A percentile compares a stretch with the other conserved stretches of the same genome.
phyloP scores from a whole-genome alignment of 2,797 vertebrate species.

The Pseudomugil gertrudae region DNA sequence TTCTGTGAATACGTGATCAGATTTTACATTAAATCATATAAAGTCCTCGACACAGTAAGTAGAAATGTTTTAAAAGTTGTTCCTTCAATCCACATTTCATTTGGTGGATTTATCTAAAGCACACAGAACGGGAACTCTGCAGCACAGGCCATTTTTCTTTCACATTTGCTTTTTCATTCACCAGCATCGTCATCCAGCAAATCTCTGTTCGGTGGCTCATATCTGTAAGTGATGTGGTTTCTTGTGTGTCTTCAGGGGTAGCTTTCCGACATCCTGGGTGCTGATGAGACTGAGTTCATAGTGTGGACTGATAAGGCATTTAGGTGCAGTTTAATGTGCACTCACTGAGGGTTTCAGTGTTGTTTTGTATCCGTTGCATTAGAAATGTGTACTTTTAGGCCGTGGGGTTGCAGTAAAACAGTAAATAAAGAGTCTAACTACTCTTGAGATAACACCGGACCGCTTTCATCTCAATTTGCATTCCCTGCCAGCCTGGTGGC shows the following conservation, averaged over 20 bases:
- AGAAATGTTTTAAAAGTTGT: conserved; percentile 32
- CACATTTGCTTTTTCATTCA: conserved; percentile 53
- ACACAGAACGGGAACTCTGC: conserved; percentile 65
- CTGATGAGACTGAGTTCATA: conserved; percentile 20
- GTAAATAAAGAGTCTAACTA: conserved; percentile 48
- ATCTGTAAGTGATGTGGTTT: conserved; percentile 40
- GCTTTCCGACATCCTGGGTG: conserved; percentile 21
- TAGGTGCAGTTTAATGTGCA: conserved; percentile 29
- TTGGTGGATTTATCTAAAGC: conserved; percentile 66
- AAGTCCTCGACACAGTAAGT: conserved; percentile 33
- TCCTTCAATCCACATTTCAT: conserved; percentile 31
- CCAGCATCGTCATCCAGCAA: conserved; percentile 68
- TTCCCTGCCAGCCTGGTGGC: conserved; percentile 20
- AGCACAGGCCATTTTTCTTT: conserved; percentile 35
- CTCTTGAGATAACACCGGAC: conserved; percentile 37
- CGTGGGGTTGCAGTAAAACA: conserved; percentile 27
- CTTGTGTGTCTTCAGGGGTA: conserved; percentile 37
- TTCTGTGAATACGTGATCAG: conserved; percentile 55
- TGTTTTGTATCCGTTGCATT: conserved; percentile 42
- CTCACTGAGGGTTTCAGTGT: neutral
- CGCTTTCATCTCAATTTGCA: conserved; percentile 29
- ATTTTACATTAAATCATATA: conserved; percentile 33
- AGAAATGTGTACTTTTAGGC: conserved; percentile 26
- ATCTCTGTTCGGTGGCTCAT: conserved; percentile 55
- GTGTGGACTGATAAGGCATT: conserved; percentile 13